Percentiles rank a stretch among this genome's conserved stretches.
Conservation (phyloP, 2,113 vertebrate genomes). For the Lipotes vexillifer region DNA sequence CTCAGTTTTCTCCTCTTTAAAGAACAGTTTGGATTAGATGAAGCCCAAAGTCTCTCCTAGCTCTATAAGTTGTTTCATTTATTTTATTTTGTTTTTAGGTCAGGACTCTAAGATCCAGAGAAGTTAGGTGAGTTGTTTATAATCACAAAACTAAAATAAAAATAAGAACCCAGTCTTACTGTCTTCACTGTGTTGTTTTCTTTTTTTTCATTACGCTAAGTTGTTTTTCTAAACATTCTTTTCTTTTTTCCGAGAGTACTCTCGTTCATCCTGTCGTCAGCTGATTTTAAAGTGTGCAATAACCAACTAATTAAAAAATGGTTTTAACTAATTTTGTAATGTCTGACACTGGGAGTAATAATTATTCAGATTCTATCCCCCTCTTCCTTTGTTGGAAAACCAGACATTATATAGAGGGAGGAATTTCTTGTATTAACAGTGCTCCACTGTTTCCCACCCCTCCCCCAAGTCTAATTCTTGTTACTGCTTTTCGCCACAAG, state of each 20-base stretch:
- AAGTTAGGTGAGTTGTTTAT: not conserved
- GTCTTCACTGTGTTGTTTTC: not conserved
- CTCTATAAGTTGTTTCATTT: not conserved
- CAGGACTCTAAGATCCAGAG: not conserved
- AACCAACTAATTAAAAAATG: not conserved
- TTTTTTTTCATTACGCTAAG: not conserved
- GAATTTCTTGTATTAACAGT: not conserved
- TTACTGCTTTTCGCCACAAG: constrained; percentile 1
- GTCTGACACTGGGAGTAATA: not conserved
- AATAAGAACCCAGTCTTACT: not conserved
- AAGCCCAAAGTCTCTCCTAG: not conserved
- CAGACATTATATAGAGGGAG: not conserved
- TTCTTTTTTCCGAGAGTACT: not conserved
- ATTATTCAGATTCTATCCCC: not conserved
- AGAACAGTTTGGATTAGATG: not conserved
- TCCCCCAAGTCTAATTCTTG: not conserved
- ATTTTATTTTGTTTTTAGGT: not conserved
- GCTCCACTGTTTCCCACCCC: not conserved
- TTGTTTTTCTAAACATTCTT: not conserved
- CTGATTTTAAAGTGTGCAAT: not conserved
- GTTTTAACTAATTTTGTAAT: not conserved
- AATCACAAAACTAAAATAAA: not conserved
- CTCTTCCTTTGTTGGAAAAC: not conserved
- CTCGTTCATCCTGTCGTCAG: not conserved
- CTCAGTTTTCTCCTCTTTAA: not conserved